Base-by-base conservation (phyloP, 1,140 invertebrate genomes). In the Palaemon carinicauda region DNA sequence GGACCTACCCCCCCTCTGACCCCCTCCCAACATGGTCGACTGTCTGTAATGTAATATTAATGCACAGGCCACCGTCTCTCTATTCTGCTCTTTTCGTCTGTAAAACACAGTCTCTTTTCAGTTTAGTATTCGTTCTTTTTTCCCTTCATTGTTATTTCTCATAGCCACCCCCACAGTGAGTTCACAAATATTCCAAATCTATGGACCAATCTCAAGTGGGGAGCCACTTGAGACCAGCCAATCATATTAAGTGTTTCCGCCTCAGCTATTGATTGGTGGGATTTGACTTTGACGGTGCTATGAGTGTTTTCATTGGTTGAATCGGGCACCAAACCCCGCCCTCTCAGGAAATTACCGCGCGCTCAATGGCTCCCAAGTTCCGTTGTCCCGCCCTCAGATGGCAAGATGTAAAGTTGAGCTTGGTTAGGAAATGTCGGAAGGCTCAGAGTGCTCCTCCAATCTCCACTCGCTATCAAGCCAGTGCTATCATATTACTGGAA, bases 241-340 rank as follows among this genome's bases (percentile, higher is more conserved):
- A 88, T 88, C 87, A 88, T 88, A 88, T 88, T 88, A 88, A 88
- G 87, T 88, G 87, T 88, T 88, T 88, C 87, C 87, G 87, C 87
- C 81, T 84, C 60, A 84, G 87, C 87, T 88, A 88, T 88, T 88
- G 87, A 88, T 88, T 88, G 87, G 87, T 88, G 80, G 87, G 81
- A 88, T 88, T 88, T 88, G 87, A 88, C 87, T 88, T 88, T 88
- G 87, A 88, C 81, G 74, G 81, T 19, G 60, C 52, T 73, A 31
- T 9, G 56, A 65, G 75, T 24, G 60, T 71, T 53, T 56, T 31
- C 81, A 88, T 88, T 88, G 87, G 87, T 71, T 52, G 60, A 69
- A 71, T n/a, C 51, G 53, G 15, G 19, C 31, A 21, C 51, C 81
- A 71, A 83, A 41, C 60, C 53, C 87, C 80, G 73, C 87, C 87